These are phyloP conservation scores for Erebia aethiops DNA, from an alignment of 2,888 invertebrate genomes.

Conservation along the genomic window DNA sequence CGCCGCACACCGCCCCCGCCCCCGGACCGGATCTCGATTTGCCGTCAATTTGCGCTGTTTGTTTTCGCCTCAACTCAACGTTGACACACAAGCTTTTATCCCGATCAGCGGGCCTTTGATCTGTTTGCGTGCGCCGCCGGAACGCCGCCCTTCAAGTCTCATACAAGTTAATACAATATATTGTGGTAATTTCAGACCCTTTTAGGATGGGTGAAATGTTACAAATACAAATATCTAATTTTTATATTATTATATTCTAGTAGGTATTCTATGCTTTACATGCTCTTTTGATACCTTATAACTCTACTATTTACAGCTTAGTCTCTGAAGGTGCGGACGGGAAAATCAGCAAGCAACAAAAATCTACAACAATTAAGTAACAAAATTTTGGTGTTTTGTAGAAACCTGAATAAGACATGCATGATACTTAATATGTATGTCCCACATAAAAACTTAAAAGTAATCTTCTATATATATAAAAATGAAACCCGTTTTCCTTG, in stretches of 20 bases:
- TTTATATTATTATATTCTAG: background rate
- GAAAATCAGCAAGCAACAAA: too few species aligned
- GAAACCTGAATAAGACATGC: too few species aligned
- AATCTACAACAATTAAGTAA: too few species aligned
- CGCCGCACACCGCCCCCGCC: background rate
- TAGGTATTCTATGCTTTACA: background rate
- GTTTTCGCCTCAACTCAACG: background rate
- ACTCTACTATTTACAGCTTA: too few species aligned
- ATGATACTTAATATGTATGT: too few species aligned
- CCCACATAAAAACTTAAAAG: too few species aligned
- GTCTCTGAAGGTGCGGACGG: too few species aligned
- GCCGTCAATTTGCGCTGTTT: conserved; percentile 5
- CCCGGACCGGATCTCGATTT: background rate
- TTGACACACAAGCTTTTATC: background rate
- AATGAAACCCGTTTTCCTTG: too few species aligned
- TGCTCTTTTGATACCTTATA: background rate
- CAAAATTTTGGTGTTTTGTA: too few species aligned
- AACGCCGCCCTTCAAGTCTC: background rate
- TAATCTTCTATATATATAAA: too few species aligned
- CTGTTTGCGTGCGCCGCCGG: background rate
- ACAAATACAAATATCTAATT: background rate
- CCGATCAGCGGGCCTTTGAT: background rate
- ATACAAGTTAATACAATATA: background rate
- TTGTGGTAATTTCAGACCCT: background rate
- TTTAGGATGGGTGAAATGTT: background rate